phyloP scores from a whole-genome alignment of 2,113 vertebrate species.

The Meriones unguiculatus region DNA sequence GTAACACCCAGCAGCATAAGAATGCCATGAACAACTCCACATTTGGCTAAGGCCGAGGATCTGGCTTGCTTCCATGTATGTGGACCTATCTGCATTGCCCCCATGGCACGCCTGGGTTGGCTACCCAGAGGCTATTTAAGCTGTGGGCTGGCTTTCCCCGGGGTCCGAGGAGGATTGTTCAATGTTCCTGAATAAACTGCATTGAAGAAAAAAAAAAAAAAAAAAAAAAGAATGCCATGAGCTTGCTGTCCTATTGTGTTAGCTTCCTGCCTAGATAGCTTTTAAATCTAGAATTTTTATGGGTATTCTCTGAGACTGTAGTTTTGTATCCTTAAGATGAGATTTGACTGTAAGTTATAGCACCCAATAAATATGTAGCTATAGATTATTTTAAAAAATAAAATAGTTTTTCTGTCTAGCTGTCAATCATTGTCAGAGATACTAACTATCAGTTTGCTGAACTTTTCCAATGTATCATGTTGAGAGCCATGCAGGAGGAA shows the following conservation, averaged over 20 bases:
- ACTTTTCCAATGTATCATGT: background rate
- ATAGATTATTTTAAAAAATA: background rate
- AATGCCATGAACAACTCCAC: background rate
- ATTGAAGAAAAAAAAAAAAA: no score
- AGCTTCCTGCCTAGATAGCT: background rate
- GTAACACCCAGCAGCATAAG: background rate
- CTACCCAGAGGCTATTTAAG: no score
- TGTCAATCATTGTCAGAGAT: background rate
- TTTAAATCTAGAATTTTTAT: background rate
- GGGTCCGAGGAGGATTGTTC: no score
- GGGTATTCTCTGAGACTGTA: background rate
- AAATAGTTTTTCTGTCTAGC: background rate
- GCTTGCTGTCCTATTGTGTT: background rate
- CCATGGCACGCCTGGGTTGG: no score
- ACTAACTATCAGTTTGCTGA: background rate
- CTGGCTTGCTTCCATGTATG: no score
- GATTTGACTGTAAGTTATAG: background rate
- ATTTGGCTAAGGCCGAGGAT: no score
- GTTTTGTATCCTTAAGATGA: background rate
- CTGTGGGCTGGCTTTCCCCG: no score
- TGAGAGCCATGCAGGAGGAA: no score
- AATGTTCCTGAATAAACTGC: no score
- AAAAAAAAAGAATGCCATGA: background rate
- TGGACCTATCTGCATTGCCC: no score
- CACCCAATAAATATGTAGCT: background rate